Percentiles rank a stretch among this genome's conserved stretches.
Conservation (phyloP, 1,140 invertebrate species). For the Bombus huntii region DNA sequence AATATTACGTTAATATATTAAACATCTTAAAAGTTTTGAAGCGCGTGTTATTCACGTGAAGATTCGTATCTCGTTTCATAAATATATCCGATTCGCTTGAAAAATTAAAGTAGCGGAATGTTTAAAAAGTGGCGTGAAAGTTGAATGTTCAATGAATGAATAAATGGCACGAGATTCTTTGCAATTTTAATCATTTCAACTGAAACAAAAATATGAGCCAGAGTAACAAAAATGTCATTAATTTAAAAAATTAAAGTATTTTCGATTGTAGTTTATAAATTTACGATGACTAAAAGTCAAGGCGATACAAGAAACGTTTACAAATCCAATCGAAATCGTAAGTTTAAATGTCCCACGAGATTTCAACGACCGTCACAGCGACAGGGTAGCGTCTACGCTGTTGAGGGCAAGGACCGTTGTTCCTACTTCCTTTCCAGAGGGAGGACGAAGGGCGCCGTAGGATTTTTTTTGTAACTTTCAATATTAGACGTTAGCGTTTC, state of each 20-base stretch:
- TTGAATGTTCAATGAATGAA: no score
- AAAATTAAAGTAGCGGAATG: not conserved
- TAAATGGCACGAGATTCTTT: not conserved
- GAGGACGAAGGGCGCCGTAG: slow-evolving; percentile 65
- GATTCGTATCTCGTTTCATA: no score
- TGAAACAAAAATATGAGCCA: not conserved
- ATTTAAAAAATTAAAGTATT: no score
- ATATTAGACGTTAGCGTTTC: slow-evolving; percentile 82
- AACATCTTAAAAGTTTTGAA: no score
- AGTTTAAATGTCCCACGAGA: slow-evolving; percentile 31
- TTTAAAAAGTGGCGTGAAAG: not conserved
- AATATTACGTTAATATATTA: no score
- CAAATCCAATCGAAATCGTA: not conserved
- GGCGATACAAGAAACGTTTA: not conserved
- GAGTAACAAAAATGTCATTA: not conserved
- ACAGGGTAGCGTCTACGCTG: slow-evolving; percentile 57
- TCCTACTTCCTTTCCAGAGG: slow-evolving; percentile 72
- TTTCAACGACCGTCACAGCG: not conserved
- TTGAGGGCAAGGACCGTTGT: slow-evolving; percentile 76
- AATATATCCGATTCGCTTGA: no score
- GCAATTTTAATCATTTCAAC: not conserved
- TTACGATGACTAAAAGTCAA: not conserved
- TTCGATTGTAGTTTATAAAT: no score
- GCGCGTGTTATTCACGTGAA: no score
- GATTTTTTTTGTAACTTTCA: slow-evolving; percentile 78